Evolutionary conservation across 2,797 vertebrate species (phyloP), one percentile per base, ranked within the genome.

Genomic region (Malacoctenus gilli): DNA sequence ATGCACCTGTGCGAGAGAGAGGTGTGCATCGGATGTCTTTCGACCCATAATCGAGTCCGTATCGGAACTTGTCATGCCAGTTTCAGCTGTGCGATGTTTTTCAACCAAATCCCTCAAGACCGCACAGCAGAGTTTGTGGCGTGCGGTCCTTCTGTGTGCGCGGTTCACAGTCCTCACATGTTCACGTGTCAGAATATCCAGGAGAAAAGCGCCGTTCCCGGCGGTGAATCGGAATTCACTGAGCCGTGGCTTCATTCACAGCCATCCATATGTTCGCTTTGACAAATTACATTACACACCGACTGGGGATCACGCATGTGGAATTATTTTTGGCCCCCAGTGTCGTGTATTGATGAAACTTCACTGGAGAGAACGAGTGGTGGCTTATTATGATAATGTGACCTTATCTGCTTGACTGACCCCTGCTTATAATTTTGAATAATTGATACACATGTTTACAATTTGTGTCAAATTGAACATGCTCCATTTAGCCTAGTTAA

Each of bases 361-460:
- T 82, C 52, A 58, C 13, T 61, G 40, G 40, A 52, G 7, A 41
- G 28, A 23, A 68, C 58, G 47, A 59, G 32, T 30, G 40, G 37
- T 44, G 56, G 55, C 49, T 35, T 54, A 62, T 84, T 85, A 86
- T 86, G 77, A 31, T 84, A 85, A 86, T 80, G 66, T 86, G 72
- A 86, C 82, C 80, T 83, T 83, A 68, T 82, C 56, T 72, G 75
- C 75, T 68, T 77, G 63, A 75, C 57, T 77, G 51, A 74, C 67
- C 70, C 72, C 42, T 25, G 41, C 20, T 62, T 40, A 44, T 48
- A 49, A 57, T 63, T 42, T 42, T 59, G 69, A 71, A 73, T 69
- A 77, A 77, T 77, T 77, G 62, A 75, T 72, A 56, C n/a, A 28
- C 65, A 41, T 68, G 42, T 62, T 61, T 30, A 59, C 48, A 70